Conservation (phyloP, 2,888 invertebrate species). For the Dynastes tityus region DNA sequence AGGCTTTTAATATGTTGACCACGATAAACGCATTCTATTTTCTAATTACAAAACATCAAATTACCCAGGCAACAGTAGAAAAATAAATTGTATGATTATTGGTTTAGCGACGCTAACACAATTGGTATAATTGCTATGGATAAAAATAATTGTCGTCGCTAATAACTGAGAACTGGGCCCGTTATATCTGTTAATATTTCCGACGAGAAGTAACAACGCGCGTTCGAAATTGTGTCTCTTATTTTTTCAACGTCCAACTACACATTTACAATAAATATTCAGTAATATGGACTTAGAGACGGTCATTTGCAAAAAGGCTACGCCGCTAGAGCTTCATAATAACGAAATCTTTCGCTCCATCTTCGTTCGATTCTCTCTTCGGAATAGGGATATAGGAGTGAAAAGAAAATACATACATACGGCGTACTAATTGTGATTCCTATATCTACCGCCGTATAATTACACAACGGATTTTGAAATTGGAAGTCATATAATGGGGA, state of each 20-base stretch:
- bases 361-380: conserved; percentile 32
- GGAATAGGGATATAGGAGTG: conserved; percentile 49
- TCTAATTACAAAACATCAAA: conserved; percentile 9
- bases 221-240: conserved; percentile 36
- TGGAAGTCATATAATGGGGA: conserved; percentile 68
- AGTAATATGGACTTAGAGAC: conserved; percentile 27
- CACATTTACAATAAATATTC: conserved; percentile 39
- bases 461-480: conserved; percentile 67
- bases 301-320: conserved; percentile 18
- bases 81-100: conserved; percentile 41
- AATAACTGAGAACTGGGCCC: conserved; percentile 30
- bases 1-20: background rate
- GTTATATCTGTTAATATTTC: conserved; percentile 45
- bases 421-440: conserved; percentile 58
- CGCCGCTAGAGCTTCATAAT: conserved; percentile 3
- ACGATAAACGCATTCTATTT: background rate
- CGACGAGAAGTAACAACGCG: conserved; percentile 41
- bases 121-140: conserved; percentile 40
- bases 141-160: conserved; percentile 40
- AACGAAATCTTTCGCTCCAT: conserved; percentile 27
- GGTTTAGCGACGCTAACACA: conserved; percentile 34
- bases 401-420: conserved; percentile 53
- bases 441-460: conserved; percentile 57
- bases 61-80: conserved; percentile 10
- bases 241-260: conserved; percentile 29